Conservation (phyloP, 2,888 invertebrate genomes). For the Mimumesa dahlbomi region DNA sequence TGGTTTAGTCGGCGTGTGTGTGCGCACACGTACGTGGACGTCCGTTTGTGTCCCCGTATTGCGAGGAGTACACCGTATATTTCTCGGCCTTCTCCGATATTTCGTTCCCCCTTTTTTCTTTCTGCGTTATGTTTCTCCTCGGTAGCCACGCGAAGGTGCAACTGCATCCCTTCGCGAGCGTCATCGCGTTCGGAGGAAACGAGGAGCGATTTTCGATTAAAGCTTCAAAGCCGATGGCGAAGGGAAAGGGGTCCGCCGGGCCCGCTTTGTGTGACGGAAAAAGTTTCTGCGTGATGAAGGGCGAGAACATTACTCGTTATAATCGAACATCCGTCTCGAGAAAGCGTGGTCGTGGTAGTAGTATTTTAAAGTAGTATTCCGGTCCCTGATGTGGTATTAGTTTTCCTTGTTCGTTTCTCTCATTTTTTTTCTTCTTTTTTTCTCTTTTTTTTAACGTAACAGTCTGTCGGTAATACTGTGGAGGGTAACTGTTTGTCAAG, state of each 20-base stretch:
- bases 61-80: conserved; percentile 35
- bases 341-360: too few relatives aligned
- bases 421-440: too few relatives aligned
- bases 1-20: conserved; percentile 13
- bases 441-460: too few relatives aligned
- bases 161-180: conserved; percentile 20
- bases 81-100: conserved; percentile 25
- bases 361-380: too few relatives aligned
- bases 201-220: conserved; percentile 39
- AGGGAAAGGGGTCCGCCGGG: conserved; percentile 4
- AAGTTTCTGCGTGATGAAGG: too few relatives aligned
- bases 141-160: conserved; percentile 24
- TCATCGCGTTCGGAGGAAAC: conserved; percentile 25
- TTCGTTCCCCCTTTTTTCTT: conserved; percentile 23
- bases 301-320: too few relatives aligned
- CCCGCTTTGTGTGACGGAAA: conserved; percentile 21
- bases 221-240: conserved; percentile 27
- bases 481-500: too few relatives aligned
- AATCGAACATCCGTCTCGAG: too few relatives aligned
- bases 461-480: too few relatives aligned
- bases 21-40: conserved; percentile 7
- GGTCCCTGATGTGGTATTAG: too few relatives aligned
- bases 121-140: conserved; percentile 3
- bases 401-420: too few relatives aligned
- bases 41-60: conserved; percentile 27